Evolutionary conservation across 1,140 invertebrate species (phyloP).

Genomic region (Bombus affinis): DNA sequence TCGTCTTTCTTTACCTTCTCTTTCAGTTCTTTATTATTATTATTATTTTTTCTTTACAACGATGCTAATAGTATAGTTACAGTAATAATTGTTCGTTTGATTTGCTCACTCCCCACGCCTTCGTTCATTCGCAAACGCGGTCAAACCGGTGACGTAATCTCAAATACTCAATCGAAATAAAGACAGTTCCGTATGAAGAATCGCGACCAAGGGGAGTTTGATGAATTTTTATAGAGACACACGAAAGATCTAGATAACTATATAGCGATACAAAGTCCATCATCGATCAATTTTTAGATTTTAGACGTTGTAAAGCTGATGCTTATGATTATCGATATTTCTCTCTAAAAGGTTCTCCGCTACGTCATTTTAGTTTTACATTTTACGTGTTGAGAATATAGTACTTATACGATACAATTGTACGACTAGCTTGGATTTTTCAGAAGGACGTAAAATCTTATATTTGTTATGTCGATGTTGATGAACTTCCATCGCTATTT

Average conservation of each 20-base stretch:
- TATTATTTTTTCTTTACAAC: constrained; percentile 52
- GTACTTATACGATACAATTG: neutral
- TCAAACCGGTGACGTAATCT: constrained; percentile 40
- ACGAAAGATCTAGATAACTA: neutral
- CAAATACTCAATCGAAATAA: neutral
- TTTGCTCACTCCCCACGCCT: constrained; percentile 63
- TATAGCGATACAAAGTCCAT: neutral
- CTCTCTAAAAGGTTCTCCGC: neutral
- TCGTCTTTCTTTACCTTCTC: constrained; percentile 5
- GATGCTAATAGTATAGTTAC: constrained; percentile 63
- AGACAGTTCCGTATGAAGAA: neutral
- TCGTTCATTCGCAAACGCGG: constrained; percentile 41
- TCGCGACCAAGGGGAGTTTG: neutral
- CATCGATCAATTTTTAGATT: neutral
- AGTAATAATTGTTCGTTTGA: constrained; percentile 75
- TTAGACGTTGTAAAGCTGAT: neutral
- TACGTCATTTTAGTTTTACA: constrained; percentile 4
- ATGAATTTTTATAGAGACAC: neutral
- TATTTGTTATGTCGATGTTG: neutral
- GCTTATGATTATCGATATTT: neutral
- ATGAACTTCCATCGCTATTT: neutral
- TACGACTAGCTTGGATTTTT: constrained; percentile 13
- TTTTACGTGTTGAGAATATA: neutral
- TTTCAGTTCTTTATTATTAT: constrained; percentile 36
- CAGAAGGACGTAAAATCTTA: constrained; percentile 20